These are phyloP conservation scores for Gymnothorax javanicus DNA, from an alignment of 2,797 vertebrate species.

Conservation along the genomic window DNA sequence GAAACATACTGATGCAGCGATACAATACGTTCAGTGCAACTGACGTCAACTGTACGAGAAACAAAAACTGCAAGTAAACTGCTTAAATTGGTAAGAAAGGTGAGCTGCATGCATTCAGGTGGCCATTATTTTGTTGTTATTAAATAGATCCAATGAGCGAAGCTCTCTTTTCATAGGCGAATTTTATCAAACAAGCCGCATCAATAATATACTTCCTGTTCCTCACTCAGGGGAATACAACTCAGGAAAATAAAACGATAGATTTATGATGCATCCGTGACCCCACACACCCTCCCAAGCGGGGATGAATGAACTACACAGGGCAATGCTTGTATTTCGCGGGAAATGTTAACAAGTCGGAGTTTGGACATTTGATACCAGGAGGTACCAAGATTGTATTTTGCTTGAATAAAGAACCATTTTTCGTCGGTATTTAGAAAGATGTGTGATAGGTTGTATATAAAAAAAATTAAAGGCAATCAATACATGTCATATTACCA, in stretches of 20 bases:
- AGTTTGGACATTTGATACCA: background rate
- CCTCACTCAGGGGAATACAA: background rate
- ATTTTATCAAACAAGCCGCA: background rate
- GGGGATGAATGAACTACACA: background rate
- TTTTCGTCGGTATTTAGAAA: background rate
- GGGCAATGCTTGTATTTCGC: conserved; percentile 48
- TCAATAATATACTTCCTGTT: background rate
- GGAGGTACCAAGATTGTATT: conserved; percentile 24
- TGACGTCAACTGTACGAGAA: too few relatives aligned
- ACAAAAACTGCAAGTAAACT: too few relatives aligned
- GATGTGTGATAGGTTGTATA: background rate
- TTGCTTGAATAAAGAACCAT: background rate
- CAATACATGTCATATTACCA: background rate
- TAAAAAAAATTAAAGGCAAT: too few relatives aligned
- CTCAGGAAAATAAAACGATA: background rate
- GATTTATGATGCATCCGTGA: background rate
- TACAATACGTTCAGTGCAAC: too few relatives aligned
- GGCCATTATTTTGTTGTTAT: background rate
- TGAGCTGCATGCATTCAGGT: background rate
- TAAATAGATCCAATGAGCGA: background rate
- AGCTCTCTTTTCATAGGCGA: background rate
- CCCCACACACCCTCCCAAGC: background rate
- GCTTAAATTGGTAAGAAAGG: background rate
- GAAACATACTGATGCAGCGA: too few relatives aligned
- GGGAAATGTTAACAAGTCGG: conserved; percentile 56